phyloP scores from a whole-genome alignment of 2,888 invertebrate species.

The Metalampra italica region DNA sequence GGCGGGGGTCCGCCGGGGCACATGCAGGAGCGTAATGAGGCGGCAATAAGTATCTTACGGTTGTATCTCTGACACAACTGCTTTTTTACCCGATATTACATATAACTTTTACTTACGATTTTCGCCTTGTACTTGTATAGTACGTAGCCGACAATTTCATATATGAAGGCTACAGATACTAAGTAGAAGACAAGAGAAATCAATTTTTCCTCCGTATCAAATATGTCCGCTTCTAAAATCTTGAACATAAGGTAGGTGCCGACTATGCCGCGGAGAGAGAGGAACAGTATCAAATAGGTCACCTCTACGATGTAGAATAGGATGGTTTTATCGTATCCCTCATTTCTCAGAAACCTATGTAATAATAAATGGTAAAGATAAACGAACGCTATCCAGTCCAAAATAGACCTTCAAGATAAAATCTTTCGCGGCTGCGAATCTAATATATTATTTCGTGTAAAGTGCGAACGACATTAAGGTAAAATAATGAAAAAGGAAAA shows the following conservation, averaged over 20 bases:
- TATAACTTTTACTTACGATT: conserved; percentile 46
- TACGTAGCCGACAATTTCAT: conserved; percentile 62
- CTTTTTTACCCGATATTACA: no score
- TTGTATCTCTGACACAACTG: no score
- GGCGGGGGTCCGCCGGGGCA: no score
- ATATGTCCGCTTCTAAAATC: conserved; percentile 54
- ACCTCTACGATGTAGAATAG: conserved; percentile 68
- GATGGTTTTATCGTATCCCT: conserved; percentile 63
- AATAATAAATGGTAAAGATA: no score
- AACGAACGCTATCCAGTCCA: not conserved
- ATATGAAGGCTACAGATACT: conserved; percentile 64
- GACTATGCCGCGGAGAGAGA: conserved; percentile 67
- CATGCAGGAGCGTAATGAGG: no score
- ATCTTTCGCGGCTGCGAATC: no score
- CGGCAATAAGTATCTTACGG: no score
- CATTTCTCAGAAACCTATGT: conserved; percentile 74
- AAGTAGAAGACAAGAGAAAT: conserved; percentile 54
- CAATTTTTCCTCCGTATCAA: conserved; percentile 59
- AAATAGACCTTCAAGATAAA: no score
- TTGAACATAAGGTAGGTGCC: conserved; percentile 70
- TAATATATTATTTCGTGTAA: no score
- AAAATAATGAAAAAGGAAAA: no score
- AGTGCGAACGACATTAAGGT: no score
- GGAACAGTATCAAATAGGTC: conserved; percentile 67
- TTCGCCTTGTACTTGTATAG: conserved; percentile 52